Base-by-base conservation (phyloP, 2,888 invertebrate genomes). In the Chrysomela aeneicollis region DNA sequence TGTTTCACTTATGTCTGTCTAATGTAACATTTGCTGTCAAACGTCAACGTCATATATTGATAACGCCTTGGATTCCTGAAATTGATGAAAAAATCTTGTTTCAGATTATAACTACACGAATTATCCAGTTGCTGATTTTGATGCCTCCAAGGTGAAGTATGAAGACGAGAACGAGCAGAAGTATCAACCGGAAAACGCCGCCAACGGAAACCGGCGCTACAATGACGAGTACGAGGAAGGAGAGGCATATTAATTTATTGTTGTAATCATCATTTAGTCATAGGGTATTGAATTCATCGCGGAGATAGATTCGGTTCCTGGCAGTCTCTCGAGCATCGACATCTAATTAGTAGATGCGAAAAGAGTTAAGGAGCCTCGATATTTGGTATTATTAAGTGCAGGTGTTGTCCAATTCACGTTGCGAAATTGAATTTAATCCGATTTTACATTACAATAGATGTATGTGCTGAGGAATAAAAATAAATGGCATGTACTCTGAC, bases 131-230 rank as follows among this genome's bases (percentile, higher is more conserved):
- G 82, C 88, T 66, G 84, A 87, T 19, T 87, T 88, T 60, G 86
- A 88, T 74, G 87, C 87, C 64, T 84, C 87, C 5, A 87, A 87
- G 66, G 87, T 91, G 72, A 91, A 91, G 76, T 90, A 89, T 77
- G 90, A 90, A 78, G 87, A 88, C 10, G 85, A 91, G 58, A 88
- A 90, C 51, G 92, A 92, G 76, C 88, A 89, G 74, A 92, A 92
- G 76, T 92, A 91, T 79, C 86, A 90, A 75, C 90, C 91, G 0
- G 85, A 85, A 37, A 85, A 85, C 71, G 76, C 82, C 12, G 82
- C 83, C 51, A 82, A 82, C 54, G 84, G 83, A 75, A 81, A 82
- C 52, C 63, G 71, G 37, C 75, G 82, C 69, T 82, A 82, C 60
- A 81, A 82, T 58, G 81, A 81, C 21, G 82, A 83, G 52, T 83